phyloP scores from a whole-genome alignment of 1,140 invertebrate genomes.

The Stegodyphus dumicola region DNA sequence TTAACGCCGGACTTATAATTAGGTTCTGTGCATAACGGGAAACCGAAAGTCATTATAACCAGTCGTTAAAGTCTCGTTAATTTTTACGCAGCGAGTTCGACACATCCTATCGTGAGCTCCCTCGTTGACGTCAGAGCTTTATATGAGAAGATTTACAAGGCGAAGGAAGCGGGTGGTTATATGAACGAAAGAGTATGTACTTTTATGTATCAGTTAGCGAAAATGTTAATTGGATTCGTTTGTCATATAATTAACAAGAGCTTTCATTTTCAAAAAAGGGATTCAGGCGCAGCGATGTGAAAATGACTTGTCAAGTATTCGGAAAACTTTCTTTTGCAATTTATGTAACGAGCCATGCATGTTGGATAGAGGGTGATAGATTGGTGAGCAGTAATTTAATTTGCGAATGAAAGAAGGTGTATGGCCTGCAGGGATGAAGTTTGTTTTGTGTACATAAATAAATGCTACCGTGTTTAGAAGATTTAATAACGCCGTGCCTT shows the following conservation, averaged over 20 bases:
- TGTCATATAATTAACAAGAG: neutral
- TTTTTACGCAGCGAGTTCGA: slow-evolving; percentile 38
- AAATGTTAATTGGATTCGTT: slow-evolving; percentile 9
- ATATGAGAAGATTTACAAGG: neutral
- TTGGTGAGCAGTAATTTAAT: no score
- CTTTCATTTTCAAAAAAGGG: neutral
- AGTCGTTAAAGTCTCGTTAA: slow-evolving; percentile 53
- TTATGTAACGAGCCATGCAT: no score
- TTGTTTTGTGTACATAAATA: no score
- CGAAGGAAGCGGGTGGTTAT: neutral
- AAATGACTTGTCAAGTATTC: no score
- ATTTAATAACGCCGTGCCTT: no score
- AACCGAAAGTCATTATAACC: slow-evolving; percentile 28
- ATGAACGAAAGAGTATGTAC: neutral
- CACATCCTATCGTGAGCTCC: neutral
- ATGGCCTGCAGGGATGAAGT: no score
- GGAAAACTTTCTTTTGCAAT: no score
- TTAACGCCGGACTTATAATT: neutral
- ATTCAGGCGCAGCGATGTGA: no score
- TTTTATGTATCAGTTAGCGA: neutral
- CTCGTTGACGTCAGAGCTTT: neutral
- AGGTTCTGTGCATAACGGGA: slow-evolving; percentile 1
- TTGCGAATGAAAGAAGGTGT: no score
- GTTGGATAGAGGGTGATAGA: no score
- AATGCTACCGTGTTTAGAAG: no score